Base-by-base conservation (phyloP, 2,888 invertebrate species). In the Tholera decimalis region DNA sequence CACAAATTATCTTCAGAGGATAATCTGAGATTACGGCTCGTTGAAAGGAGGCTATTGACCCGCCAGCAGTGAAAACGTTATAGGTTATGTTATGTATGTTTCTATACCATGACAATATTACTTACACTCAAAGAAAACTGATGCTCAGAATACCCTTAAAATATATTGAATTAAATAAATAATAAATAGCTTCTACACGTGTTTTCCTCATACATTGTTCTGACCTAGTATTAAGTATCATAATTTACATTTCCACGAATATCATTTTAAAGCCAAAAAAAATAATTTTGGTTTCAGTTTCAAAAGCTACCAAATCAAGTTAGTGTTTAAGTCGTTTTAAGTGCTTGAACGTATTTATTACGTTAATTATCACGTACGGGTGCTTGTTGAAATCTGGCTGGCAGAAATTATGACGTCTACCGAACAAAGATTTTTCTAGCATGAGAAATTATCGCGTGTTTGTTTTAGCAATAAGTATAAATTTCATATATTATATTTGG, bases 291-390 rank as follows among this genome's bases (percentile, higher is more conserved):
- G 35, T 39, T 46, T 71, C 61, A 71, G 35, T 39, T 46, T 71
- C 61, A 71, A 60, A 50, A 33, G 33, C n/a, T n/a, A 33, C 8
- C 24, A 49, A 44, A 75, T 71, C 54, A 75, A 49, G 20, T 18
- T 15, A n/a, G n/a, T n/a, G n/a, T n/a, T n/a, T n/a, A n/a, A n/a
- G n/a, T n/a, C n/a, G n/a, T n/a, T n/a, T n/a, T 13, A 49, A 53
- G 46, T 37, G 37, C 61, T 54, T 49, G 24, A 37, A 70, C 9
- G 24, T 54, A 54, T 55, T 35, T 33, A 49, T 73, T 41, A 49
- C 67, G 47, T 50, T 50, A 54, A 70, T 70, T 71, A 71, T 39
- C 15, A 54, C 4, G 47, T 37, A 11, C 28, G 13, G 4, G 28
- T 39, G 15, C 9, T 47, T 20, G 39, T 28, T 13, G 20, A 46